Conservation (phyloP, 2,888 invertebrate species). For the Troides aeacus region DNA sequence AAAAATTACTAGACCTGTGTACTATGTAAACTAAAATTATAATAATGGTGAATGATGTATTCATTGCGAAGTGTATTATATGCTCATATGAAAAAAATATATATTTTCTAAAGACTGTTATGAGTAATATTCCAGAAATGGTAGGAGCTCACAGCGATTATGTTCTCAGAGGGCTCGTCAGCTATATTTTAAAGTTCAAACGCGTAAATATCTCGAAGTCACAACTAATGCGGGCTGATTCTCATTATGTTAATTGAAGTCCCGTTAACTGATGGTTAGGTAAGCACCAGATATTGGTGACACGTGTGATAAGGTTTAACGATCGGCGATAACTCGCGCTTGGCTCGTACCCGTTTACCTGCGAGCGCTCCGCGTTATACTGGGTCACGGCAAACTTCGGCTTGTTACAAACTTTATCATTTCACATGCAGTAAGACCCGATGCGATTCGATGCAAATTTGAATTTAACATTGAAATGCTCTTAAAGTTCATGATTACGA, state of each 20-base stretch:
- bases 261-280: constrained; percentile 15
- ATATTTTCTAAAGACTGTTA: no score
- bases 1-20: no score
- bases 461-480: neutral
- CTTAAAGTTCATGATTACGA: constrained; percentile 13
- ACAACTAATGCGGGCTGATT: constrained; percentile 12
- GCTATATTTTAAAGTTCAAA: neutral
- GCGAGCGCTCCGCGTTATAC: constrained; percentile 4
- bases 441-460: constrained; percentile 13
- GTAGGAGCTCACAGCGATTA: neutral
- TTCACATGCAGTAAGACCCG: neutral
- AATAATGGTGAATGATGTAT: no score
- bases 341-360: constrained; percentile 10
- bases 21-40: no score
- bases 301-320: constrained; percentile 27
- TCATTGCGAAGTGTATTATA: no score
- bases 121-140: no score
- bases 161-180: neutral
- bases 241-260: constrained; percentile 24
- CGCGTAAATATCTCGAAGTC: neutral
- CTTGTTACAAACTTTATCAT: constrained; percentile 16
- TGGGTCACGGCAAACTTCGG: constrained; percentile 26
- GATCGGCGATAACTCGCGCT: constrained; percentile 21
- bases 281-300: constrained; percentile 9
- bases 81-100: no score